Evolutionary conservation across 23 tunicate genomes (phyloP).

Genomic region (Trididemnum nubilum): DNA sequence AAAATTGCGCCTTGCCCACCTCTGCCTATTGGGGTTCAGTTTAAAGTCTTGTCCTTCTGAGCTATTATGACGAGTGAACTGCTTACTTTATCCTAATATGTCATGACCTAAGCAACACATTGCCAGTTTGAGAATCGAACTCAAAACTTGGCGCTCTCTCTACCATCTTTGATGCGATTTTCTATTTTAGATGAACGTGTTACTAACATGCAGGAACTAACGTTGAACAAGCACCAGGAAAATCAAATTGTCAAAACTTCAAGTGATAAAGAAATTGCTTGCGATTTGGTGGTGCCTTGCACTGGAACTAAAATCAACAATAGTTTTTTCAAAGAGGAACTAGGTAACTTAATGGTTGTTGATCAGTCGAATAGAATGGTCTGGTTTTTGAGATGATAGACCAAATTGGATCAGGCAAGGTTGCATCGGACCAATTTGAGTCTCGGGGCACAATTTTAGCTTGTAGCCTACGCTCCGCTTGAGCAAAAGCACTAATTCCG

Average conservation of each 20-base stretch:
- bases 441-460: not conserved
- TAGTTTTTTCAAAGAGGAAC: constrained; percentile 59
- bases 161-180: no score
- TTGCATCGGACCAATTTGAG: not conserved
- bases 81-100: no score
- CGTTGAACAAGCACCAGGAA: constrained; percentile 42
- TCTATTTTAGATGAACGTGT: constrained; percentile 66
- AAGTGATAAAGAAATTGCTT: constrained; percentile 53
- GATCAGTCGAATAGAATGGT: not conserved
- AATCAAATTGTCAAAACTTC: constrained; percentile 69
- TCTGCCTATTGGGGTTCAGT: no score
- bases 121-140: no score
- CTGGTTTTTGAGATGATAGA: no score
- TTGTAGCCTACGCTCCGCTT: no score
- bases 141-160: no score
- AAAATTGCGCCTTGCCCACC: no score
- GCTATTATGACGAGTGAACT: no score
- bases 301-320: constrained; percentile 60
- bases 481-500: no score
- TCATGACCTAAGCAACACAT: no score
- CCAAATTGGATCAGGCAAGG: not conserved
- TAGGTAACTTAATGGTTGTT: constrained; percentile 45
- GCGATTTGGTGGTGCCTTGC: constrained; percentile 75
- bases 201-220: constrained; percentile 58
- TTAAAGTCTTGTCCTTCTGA: no score